phyloP scores from a whole-genome alignment of 2,797 vertebrate species.

The Protosalanx chinensis region DNA sequence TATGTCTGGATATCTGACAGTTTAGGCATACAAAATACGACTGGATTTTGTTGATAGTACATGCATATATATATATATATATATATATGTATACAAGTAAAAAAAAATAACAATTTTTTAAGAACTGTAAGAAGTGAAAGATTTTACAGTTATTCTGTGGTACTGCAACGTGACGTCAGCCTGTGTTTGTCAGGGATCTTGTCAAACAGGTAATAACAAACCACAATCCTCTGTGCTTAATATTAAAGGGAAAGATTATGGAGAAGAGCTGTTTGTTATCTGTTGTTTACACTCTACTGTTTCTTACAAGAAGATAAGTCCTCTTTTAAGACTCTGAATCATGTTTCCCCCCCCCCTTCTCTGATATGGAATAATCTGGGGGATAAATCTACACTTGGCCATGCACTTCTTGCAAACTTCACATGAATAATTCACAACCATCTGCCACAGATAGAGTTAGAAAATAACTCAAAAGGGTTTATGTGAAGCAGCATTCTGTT shows the following conservation, averaged over 20 bases:
- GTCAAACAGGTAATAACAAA: neutral
- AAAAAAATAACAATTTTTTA: too few species aligned
- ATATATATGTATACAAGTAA: too few species aligned
- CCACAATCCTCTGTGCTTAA: constrained; percentile 1
- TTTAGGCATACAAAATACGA: too few species aligned
- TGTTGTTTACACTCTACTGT: constrained; percentile 36
- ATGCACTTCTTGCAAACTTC: constrained; percentile 58
- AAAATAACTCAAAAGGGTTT: constrained; percentile 54
- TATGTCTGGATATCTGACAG: too few species aligned
- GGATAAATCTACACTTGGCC: constrained; percentile 59
- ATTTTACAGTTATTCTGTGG: neutral
- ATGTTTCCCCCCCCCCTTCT: constrained; percentile 27
- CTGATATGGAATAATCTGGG: constrained; percentile 56
- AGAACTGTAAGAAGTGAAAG: too few species aligned
- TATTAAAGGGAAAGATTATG: constrained; percentile 15
- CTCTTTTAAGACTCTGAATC: constrained; percentile 38
- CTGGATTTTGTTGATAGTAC: too few species aligned
- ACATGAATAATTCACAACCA: constrained; percentile 77
- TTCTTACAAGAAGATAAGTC: constrained; percentile 42
- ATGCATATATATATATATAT: too few species aligned
- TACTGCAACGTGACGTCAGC: neutral
- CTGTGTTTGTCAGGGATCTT: neutral
- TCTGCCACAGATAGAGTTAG: constrained; percentile 63
- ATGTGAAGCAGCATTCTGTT: constrained; percentile 49
- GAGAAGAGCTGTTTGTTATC: constrained; percentile 32